Conservation (phyloP, 2,888 invertebrate genomes). For the Aphidoletes aphidimyza region DNA sequence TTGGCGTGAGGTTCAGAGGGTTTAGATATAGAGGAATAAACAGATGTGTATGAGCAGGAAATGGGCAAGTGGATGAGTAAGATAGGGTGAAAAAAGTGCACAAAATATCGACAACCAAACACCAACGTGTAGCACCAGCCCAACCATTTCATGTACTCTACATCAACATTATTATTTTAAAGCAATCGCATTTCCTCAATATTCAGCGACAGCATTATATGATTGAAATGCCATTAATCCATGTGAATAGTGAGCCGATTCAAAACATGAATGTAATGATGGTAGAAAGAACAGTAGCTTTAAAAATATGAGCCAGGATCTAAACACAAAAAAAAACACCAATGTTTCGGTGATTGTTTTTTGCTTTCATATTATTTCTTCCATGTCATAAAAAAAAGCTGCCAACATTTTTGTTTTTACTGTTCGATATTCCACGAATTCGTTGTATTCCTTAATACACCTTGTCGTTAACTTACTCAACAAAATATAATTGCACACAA, state of each 20-base stretch:
- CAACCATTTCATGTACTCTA: background rate
- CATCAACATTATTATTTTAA: background rate
- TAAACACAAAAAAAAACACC: too few relatives aligned
- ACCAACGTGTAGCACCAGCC: background rate
- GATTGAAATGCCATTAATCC: conserved; percentile 34
- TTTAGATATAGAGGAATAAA: background rate
- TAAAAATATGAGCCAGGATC: too few relatives aligned
- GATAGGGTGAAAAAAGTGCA: background rate
- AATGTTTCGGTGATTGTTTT: too few relatives aligned
- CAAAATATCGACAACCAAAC: background rate
- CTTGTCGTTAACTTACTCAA: conserved; percentile 12
- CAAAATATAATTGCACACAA: conserved; percentile 36
- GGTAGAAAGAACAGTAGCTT: background rate
- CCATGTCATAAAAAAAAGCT: background rate
- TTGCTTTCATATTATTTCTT: too few relatives aligned
- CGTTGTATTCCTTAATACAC: background rate
- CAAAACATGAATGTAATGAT: background rate
- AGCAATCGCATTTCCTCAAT: background rate
- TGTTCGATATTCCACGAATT: background rate
- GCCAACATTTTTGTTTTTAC: background rate
- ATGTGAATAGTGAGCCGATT: background rate
- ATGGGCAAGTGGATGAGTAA: background rate
- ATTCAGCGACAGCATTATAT: background rate
- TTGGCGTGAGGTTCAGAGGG: background rate
- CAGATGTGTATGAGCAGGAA: background rate